Base-by-base conservation (phyloP, 2,113 vertebrate species). In the Ivindomyrus marchei region DNA sequence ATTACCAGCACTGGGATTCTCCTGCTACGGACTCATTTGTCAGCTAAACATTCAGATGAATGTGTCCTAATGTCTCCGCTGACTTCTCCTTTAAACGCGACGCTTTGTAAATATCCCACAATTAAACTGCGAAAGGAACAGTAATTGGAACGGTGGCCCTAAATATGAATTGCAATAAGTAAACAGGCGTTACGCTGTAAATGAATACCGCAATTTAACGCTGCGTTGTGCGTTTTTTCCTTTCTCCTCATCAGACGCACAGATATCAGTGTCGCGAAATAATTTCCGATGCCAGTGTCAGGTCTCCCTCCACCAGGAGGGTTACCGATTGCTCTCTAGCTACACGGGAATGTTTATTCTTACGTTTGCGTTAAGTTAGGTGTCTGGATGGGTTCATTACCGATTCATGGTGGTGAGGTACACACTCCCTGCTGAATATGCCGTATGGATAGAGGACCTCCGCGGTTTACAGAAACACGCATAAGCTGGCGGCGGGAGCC, bases 31-130 rank as follows among this genome's bases (percentile, higher is more conserved):
- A 49, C 52, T 91, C 89, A 92, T 89, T 91, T 91, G 88, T 90
- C 77, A 89, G 90, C 89, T 91, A 92, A 90, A 91, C 90, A 90
- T 90, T 56, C 91, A 91, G 88, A 91, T 91, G 86, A 92, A 90
- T 90, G 53, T 88, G 36, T 90, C 87, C 90, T 91, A 88, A 90
- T 90, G 91, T 90, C 91, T 92, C 90, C 31, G 31, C 88, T 91
- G 90, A 85, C 84, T 85, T 88, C 77, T n/a, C 86, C 88, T 91
- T 90, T 90, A 77, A 66, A 87, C 87, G 66, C 66, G 88, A 87
- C 47, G 39, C 85, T 77, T 89, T 90, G 62, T 88, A 53, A 80
- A 88, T 90, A 89, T 80, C 87, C 47, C 88, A 86, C 90, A 92
- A 91, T 91, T 90, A 90, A n/a, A 86, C 27, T 86, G 83, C 46